These are phyloP conservation scores for Zaprionus camerounensis DNA, from an alignment of 1,140 invertebrate species.

Conservation along the genomic window DNA sequence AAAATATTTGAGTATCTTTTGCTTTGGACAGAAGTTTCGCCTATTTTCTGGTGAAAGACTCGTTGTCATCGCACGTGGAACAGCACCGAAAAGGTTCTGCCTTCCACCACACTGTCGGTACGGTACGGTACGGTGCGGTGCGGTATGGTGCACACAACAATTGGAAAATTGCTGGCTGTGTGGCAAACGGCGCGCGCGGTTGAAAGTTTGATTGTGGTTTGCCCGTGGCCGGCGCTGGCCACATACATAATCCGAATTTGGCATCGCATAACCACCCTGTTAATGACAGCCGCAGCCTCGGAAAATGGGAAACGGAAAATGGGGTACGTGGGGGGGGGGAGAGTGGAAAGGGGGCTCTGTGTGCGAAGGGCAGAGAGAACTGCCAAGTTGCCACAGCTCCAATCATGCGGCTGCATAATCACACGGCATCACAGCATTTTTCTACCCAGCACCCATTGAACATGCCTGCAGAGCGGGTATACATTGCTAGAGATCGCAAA, in stretches of 20 bases:
- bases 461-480: background rate
- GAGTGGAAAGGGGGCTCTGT: background rate
- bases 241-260: constrained; percentile 49
- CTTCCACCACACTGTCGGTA: background rate
- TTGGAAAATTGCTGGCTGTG: constrained; percentile 42
- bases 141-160: constrained; percentile 11
- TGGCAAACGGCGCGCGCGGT: constrained; percentile 24
- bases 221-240: constrained; percentile 23
- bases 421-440: constrained; percentile 37
- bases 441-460: constrained; percentile 3
- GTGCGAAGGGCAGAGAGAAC: background rate
- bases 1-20: constrained; percentile 5
- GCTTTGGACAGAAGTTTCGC: background rate
- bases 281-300: constrained; percentile 49
- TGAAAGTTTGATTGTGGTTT: constrained; percentile 49
- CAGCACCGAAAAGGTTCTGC: background rate
- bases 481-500: too few relatives aligned
- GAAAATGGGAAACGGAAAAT: constrained; percentile 13
- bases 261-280: constrained; percentile 43
- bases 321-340: background rate
- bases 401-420: constrained; percentile 58
- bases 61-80: background rate
- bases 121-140: background rate
- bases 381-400: constrained; percentile 42
- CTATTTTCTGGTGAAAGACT: background rate